Evolutionary conservation across 2,888 invertebrate species (phyloP).

Genomic region (Glaucopsyche alexis): DNA sequence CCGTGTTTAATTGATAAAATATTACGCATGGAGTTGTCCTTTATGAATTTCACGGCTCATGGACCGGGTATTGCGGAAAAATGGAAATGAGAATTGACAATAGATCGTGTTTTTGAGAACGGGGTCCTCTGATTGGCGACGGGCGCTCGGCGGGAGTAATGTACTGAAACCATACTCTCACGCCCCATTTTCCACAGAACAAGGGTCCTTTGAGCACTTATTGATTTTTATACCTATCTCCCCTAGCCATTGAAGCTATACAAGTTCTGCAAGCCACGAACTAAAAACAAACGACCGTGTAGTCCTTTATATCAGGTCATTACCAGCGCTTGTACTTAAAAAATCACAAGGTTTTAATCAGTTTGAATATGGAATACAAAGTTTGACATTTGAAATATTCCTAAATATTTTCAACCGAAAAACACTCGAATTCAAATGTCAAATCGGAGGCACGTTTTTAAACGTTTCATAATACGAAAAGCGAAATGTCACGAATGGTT

Average conservation of each 20-base stretch:
- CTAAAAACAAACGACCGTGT: background rate
- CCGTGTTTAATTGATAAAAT: slow-evolving; percentile 74
- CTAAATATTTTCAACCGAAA: background rate
- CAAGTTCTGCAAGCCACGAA: background rate
- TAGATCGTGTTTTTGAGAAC: slow-evolving; percentile 57
- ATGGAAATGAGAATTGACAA: slow-evolving; percentile 73
- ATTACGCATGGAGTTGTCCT: slow-evolving; percentile 62
- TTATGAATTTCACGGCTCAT: slow-evolving; percentile 72
- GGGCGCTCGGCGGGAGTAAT: slow-evolving; percentile 53
- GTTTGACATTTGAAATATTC: background rate
- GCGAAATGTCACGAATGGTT: slow-evolving; percentile 24
- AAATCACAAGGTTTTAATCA: slow-evolving; percentile 3
- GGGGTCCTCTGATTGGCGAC: slow-evolving; percentile 42
- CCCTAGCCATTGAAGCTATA: background rate
- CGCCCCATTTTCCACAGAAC: slow-evolving; percentile 44
- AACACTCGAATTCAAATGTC: slow-evolving; percentile 14
- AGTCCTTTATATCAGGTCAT: background rate
- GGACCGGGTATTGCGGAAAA: slow-evolving; percentile 64
- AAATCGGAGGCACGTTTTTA: slow-evolving; percentile 22
- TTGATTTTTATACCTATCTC: slow-evolving; percentile 26
- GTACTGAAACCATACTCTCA: slow-evolving; percentile 58
- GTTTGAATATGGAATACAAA: background rate
- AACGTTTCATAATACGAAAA: background rate
- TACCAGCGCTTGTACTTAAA: background rate
- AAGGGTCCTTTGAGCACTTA: slow-evolving; percentile 22